Evolutionary conservation across 2,888 invertebrate species (phyloP), one percentile per base, ranked within the genome.

Genomic region (Megaustenia siamemsis): DNA sequence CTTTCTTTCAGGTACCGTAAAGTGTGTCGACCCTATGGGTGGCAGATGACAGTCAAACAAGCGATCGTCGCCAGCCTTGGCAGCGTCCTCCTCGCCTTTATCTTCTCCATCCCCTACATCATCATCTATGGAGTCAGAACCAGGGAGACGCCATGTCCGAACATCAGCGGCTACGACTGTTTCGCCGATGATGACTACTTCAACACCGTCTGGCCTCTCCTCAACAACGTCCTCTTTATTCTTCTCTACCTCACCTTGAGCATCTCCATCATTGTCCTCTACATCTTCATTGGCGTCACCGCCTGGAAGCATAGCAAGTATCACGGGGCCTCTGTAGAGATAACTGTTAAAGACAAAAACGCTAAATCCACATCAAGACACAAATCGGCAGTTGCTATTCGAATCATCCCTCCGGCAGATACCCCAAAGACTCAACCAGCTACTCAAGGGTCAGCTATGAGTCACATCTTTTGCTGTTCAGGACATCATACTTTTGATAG

Each of bases 51-150:
- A 1, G 43, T 81, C n/a, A 53, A 32, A 1, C 71, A 68, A 38
- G 81, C 81, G 12, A 81, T 63, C 2, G n/a, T 69, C 1, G 43
- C 71, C 35, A 69, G 81, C 40, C 1, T 68, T 6, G 32, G 49
- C 32, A 69, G 12, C 32, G 69, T 35, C 38, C 1, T 71, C 15
- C 4, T 71, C n/a, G 45, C 69, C n/a, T 49, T 69, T n/a, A 10
- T 71, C 12, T n/a, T 38, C 38, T 38, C 69, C n/a, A 49, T 71
- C 8, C 81, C 81, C 6, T 69, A 81, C 38, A 43, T 28, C 3
- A 43, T 79, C 28, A 66, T 79, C 45, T 49, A 79, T 45, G 79
- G 79, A 1, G 18, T 66, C 10, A 60, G n/a, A 24, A 79, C 79
- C 10, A 66, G 38, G 40, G 6, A 66, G 21, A 79, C 79, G 0